These are phyloP conservation scores for Cantharis nigra DNA, from an alignment of 2,888 invertebrate genomes.

Conservation along the genomic window DNA sequence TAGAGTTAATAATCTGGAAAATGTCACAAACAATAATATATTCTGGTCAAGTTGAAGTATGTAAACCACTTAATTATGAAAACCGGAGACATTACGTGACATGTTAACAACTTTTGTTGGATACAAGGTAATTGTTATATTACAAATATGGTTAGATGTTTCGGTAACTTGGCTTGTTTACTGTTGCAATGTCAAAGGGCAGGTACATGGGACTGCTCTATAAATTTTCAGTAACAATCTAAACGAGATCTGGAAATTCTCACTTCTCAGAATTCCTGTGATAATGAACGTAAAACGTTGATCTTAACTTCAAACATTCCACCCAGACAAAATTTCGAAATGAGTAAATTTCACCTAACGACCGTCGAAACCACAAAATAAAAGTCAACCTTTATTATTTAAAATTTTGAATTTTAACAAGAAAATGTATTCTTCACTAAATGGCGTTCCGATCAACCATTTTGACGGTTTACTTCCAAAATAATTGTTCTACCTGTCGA, in stretches of 20 bases:
- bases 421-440: background rate
- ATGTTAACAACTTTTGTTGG: conserved; percentile 38
- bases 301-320: background rate
- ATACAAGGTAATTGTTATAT: conserved; percentile 34
- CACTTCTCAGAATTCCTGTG: conserved; percentile 32
- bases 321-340: background rate
- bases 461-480: background rate
- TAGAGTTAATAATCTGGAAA: background rate
- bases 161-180: conserved; percentile 35
- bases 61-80: conserved; percentile 23
- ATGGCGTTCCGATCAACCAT: background rate
- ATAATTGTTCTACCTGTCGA: background rate
- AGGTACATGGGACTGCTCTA: conserved; percentile 30
- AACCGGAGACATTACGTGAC: conserved; percentile 35
- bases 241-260: conserved; percentile 36
- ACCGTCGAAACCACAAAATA: background rate
- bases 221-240: conserved; percentile 33
- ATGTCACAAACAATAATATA: conserved; percentile 2
- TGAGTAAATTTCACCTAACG: background rate
- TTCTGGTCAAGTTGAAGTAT: conserved; percentile 8
- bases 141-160: conserved; percentile 38
- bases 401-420: no score
- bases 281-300: conserved; percentile 15
- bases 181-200: conserved; percentile 34
- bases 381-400: background rate